These are phyloP conservation scores for Halesus radiatus DNA, from an alignment of 1,140 invertebrate genomes.

Conservation along the genomic window DNA sequence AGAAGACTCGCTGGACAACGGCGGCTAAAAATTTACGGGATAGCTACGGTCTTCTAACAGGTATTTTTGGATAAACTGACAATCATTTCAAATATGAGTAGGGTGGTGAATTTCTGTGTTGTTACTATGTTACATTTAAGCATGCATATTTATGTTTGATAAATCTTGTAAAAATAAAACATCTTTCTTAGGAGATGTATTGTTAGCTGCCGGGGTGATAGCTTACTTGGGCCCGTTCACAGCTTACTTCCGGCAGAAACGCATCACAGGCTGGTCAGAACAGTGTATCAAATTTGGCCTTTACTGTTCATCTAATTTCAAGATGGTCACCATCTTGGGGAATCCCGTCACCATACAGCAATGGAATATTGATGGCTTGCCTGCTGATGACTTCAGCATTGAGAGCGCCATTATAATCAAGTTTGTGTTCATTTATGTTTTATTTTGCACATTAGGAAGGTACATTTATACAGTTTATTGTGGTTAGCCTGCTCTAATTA, in stretches of 20 bases:
- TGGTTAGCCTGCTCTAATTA: not conserved
- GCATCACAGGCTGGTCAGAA: constrained; percentile 81
- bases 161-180: no score
- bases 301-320: constrained; percentile 82
- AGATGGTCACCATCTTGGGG: constrained; percentile 81
- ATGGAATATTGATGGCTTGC: constrained; percentile 93
- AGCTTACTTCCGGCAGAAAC: constrained; percentile 74
- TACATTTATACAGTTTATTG: not conserved
- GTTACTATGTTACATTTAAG: not conserved
- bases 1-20: constrained; percentile 86
- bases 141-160: no score
- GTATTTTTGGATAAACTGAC: constrained; percentile 48
- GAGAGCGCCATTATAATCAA: constrained; percentile 94
- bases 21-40: constrained; percentile 82
- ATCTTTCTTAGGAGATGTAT: constrained; percentile 79
- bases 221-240: constrained; percentile 95
- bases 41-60: constrained; percentile 75
- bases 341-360: constrained; percentile 89
- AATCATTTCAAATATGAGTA: not conserved
- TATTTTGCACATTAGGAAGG: not conserved
- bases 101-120: no score
- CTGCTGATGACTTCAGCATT: constrained; percentile 89
- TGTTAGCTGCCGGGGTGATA: constrained; percentile 89
- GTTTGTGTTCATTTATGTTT: constrained; percentile 60
- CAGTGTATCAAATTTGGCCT: constrained; percentile 78